Percentiles rank a stretch among this genome's conserved stretches.
phyloP scores from a whole-genome alignment of 2,888 invertebrate species.

The Tortrix viridana region DNA sequence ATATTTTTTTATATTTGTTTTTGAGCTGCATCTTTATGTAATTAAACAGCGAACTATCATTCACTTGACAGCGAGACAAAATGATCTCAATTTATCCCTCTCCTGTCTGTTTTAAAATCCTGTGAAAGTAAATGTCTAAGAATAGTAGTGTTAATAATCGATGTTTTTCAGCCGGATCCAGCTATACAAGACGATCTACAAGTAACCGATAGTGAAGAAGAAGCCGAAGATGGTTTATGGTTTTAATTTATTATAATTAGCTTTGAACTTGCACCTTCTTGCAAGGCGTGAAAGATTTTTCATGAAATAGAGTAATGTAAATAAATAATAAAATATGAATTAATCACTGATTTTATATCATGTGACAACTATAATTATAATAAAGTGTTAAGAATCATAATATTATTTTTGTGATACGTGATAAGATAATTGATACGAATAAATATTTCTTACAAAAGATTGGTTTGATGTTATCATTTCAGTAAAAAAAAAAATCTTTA shows the following conservation, averaged over 20 bases:
- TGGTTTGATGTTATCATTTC: not conserved
- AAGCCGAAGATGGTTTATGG: constrained; percentile 79
- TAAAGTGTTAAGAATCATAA: not conserved
- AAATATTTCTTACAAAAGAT: not conserved
- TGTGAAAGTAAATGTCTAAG: too few relatives aligned
- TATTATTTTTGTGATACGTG: constrained; percentile 6
- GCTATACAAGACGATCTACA: constrained; percentile 80
- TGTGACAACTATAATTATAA: not conserved
- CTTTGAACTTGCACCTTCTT: not conserved
- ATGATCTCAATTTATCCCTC: too few relatives aligned
- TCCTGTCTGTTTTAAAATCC: too few relatives aligned
- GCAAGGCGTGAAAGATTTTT: not conserved
- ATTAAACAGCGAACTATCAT: too few relatives aligned
- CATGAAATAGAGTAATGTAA: constrained; percentile 2
- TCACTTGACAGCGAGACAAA: too few relatives aligned
- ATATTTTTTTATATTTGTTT: too few relatives aligned
- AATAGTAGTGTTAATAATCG: not conserved
- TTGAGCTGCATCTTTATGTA: too few relatives aligned
- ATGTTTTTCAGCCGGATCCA: constrained; percentile 69
- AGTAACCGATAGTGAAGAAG: constrained; percentile 81
- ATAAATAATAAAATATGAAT: constrained; percentile 1
- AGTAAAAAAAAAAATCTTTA: too few relatives aligned
- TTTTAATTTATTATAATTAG: constrained; percentile 58
- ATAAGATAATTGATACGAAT: constrained; percentile 1
- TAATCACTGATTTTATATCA: not conserved